Base-by-base conservation (phyloP, 2,888 invertebrate genomes). In the Papilio protenor region DNA sequence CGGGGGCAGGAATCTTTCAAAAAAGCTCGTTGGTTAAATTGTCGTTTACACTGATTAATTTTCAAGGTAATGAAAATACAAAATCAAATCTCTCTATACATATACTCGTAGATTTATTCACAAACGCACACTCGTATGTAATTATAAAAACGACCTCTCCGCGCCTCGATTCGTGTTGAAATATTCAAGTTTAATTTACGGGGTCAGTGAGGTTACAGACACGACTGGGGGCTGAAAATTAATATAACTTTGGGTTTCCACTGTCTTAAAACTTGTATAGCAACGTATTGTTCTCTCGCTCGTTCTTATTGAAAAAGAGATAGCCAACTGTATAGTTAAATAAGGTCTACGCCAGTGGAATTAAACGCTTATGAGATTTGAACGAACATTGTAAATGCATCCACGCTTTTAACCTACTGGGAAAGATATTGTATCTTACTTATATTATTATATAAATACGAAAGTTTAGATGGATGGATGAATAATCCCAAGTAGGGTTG, bases 161-260 rank as follows among this genome's bases (percentile, higher is more conserved):
- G n/a, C 66, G n/a, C 45, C 66, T 45, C 45, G 11, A 69, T 69
- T 69, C 10, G 4, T 8, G 66, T n/a, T 69, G 66, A 69, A 69
- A 69, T 61, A 61, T 69, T 69, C 66, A 69, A 69, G 27, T 69
- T n/a, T 45, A 45, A 40, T 45, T 69, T 69, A 45, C 66, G 27
- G 6, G 66, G 66, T n/a, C 40, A 69, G 66, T 69, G 66, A 69
- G 66, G 45, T 69, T 16, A 27, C 66, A 45, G 40, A 69, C 66
- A 12, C n/a, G 45, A 45, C 33, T 66, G 33, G 45, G 66, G 3
- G 66, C 40, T 40, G 40, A 40, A 40, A 69, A 69, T 69, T 11
- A 69, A 45, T 69, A 69, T 69, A n/a, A 45, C 11, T 14, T n/a
- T 6, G 45, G 11, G 45, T n/a, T 69, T 69, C 18, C 18, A 27